Conservation (phyloP, 2,797 vertebrate species). For the Botia almorhae region DNA sequence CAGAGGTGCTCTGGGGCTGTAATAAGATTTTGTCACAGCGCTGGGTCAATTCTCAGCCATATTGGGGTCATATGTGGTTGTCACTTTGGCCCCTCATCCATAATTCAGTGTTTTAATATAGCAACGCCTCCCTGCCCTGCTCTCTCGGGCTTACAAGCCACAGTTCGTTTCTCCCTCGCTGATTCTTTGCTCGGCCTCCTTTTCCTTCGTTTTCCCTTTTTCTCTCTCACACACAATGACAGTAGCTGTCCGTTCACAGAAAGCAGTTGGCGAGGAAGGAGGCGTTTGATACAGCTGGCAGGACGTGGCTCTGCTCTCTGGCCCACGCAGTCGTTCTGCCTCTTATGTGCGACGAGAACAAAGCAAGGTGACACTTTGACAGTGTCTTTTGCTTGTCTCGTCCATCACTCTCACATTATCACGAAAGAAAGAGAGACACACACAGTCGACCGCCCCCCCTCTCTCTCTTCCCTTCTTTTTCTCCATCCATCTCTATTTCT, state of each 20-base stretch:
- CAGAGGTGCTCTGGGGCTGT: slow-evolving; percentile 63
- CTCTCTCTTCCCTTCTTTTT: slow-evolving; percentile 19
- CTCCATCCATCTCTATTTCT: slow-evolving; percentile 36
- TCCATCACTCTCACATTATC: slow-evolving; percentile 59
- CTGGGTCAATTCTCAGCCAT: slow-evolving; percentile 74
- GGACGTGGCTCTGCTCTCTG: slow-evolving; percentile 9
- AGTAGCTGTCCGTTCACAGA: slow-evolving; percentile 38
- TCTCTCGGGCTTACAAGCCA: slow-evolving; percentile 24
- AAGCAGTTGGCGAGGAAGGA: slow-evolving; percentile 24
- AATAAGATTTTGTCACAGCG: slow-evolving; percentile 75
- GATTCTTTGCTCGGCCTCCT: slow-evolving; percentile 16
- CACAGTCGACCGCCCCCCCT: slow-evolving; percentile 35
- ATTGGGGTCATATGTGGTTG: slow-evolving; percentile 67
- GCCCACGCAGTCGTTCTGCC: slow-evolving; percentile 53
- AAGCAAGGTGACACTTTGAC: slow-evolving; percentile 61
- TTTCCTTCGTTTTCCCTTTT: slow-evolving; percentile 24
- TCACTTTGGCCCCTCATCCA: slow-evolving; percentile 64
- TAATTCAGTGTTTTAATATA: slow-evolving; percentile 62
- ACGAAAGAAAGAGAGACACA: slow-evolving; percentile 27
- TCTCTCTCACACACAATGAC: slow-evolving; percentile 32
- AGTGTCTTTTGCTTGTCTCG: slow-evolving; percentile 42
- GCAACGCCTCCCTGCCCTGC: slow-evolving; percentile 53
- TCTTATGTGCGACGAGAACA: slow-evolving; percentile 52
- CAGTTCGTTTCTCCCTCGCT: not conserved
- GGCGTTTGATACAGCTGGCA: slow-evolving; percentile 38